Evolutionary conservation across 2,888 invertebrate genomes (phyloP), one percentile per base, ranked within the genome.

Genomic region (Aspidiotus destructor): DNA sequence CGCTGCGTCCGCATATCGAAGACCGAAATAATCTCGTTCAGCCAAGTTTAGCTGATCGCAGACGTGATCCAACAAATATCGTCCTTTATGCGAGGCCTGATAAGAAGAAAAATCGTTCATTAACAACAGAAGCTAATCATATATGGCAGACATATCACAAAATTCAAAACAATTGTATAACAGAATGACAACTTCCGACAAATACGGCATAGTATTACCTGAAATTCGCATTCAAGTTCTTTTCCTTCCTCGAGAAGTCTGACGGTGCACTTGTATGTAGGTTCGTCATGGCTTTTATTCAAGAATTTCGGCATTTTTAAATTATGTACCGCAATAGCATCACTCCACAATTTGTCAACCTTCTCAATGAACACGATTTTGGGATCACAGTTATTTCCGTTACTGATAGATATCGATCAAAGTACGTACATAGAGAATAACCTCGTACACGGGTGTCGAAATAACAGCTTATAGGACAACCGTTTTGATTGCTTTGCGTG

Each of bases 1-100:
- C 74, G 86, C 85, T 70, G 85, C 82, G 79, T 95, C 95, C 73
- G 93, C 92, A 84, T 89, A 95, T 72, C 94, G 85, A 72, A 95
- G 83, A 11, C 95, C 95, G 78, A 96, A 92, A 79, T 94, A 95
- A 80, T 96, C 95, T 75, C 89, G 92, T 80, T 95, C 95, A 72
- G 89, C 84, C 73, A 96, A 85, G 80, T 92, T 91, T 74, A 95
- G 81, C 77, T 92, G 89, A 76, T 89, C 87, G 79, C 93, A 95
- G 72, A 93, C 88, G 81, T 89, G 87, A 77, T 94, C 93, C 77
- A 95, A 81, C 74, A 96, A 82, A 79, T 86, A 89, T 79, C 88
- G 89, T 71, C 94, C 93, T 79, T 92, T 93, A 77, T 91, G 87
- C 78, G 89, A 87, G 73, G 87, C 86, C 92, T 92, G 80, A 68